Evolutionary conservation across 1,140 invertebrate species (phyloP).

Genomic region (Neodiprion virginianus): DNA sequence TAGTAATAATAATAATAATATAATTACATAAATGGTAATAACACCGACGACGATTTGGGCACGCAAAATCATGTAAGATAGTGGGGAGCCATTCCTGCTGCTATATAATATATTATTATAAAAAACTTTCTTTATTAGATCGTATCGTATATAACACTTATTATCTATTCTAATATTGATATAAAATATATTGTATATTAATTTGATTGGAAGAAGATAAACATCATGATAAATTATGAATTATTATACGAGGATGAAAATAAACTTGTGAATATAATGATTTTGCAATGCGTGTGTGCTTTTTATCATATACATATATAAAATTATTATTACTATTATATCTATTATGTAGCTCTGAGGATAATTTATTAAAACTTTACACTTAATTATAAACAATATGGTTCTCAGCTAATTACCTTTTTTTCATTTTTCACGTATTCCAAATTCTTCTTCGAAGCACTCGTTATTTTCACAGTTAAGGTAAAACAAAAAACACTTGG

Average conservation of each 20-base stretch:
- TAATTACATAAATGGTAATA: slow-evolving; percentile 39
- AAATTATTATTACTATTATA: too few relatives aligned
- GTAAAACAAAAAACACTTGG: too few relatives aligned
- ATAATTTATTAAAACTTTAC: slow-evolving; percentile 6
- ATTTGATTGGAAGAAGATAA: slow-evolving; percentile 50
- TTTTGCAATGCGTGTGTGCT: neutral
- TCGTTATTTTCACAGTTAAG: too few relatives aligned
- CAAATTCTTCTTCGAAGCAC: too few relatives aligned
- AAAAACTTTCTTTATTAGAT: slow-evolving; percentile 50
- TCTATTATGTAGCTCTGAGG: neutral
- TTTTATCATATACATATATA: neutral
- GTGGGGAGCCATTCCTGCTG: slow-evolving; percentile 58
- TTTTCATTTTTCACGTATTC: neutral
- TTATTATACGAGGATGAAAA: slow-evolving; percentile 47
- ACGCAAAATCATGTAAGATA: slow-evolving; percentile 61
- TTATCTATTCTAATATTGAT: slow-evolving; percentile 37
- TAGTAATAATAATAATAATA: slow-evolving; percentile 50
- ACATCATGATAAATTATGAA: slow-evolving; percentile 53
- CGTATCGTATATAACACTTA: slow-evolving; percentile 54
- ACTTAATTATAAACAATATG: neutral
- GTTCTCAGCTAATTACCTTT: neutral
- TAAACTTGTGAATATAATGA: slow-evolving; percentile 52
- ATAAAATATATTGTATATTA: slow-evolving; percentile 56
- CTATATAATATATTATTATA: slow-evolving; percentile 47
- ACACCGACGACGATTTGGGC: slow-evolving; percentile 53